Percentiles rank a stretch among this genome's conserved stretches.
phyloP scores from a whole-genome alignment of 2,113 vertebrate genomes.

The Lophius piscatorius region DNA sequence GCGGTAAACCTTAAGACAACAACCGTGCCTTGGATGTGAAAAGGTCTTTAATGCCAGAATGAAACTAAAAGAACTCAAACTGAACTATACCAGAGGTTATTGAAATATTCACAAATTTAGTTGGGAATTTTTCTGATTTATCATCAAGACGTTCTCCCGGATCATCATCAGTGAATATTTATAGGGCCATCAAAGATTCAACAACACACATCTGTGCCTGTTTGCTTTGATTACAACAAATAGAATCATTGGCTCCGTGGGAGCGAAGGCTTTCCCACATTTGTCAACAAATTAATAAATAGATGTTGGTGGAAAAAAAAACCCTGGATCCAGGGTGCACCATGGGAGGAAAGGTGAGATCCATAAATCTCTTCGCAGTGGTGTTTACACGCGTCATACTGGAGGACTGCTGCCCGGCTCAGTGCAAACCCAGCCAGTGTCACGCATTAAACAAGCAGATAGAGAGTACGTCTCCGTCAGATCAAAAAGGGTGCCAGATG shows the following conservation, averaged over 20 bases:
- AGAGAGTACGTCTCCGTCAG: conserved; percentile 21
- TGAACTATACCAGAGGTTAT: not conserved
- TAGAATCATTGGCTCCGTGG: not conserved
- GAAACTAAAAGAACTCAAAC: conserved; percentile 4
- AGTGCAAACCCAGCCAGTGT: conserved; percentile 10
- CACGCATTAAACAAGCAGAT: conserved; percentile 22
- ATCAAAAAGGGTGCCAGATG: conserved; percentile 59
- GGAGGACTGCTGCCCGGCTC: conserved; percentile 16
- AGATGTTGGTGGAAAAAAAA: conserved; percentile 11
- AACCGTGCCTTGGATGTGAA: conserved; percentile 18
- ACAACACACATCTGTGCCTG: conserved; percentile 20
- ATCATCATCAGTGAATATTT: conserved; percentile 31
- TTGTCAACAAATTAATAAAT: conserved; percentile 39
- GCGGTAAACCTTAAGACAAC: conserved; percentile 33
- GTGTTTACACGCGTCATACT: conserved; percentile 48
- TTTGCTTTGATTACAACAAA: conserved; percentile 17
- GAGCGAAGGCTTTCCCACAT: not conserved
- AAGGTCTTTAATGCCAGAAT: conserved; percentile 32
- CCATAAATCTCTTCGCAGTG: conserved; percentile 23
- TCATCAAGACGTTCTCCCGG: conserved; percentile 8
- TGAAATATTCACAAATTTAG: conserved; percentile 20
- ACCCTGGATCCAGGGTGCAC: conserved; percentile 13
- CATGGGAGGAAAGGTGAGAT: conserved; percentile 35
- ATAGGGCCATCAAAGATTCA: conserved; percentile 32
- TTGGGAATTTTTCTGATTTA: conserved; percentile 8